A percentile compares a stretch with the other conserved stretches of the same genome.
phyloP scores from a whole-genome alignment of 2,888 invertebrate species.

The Cantharis flavilabris region DNA sequence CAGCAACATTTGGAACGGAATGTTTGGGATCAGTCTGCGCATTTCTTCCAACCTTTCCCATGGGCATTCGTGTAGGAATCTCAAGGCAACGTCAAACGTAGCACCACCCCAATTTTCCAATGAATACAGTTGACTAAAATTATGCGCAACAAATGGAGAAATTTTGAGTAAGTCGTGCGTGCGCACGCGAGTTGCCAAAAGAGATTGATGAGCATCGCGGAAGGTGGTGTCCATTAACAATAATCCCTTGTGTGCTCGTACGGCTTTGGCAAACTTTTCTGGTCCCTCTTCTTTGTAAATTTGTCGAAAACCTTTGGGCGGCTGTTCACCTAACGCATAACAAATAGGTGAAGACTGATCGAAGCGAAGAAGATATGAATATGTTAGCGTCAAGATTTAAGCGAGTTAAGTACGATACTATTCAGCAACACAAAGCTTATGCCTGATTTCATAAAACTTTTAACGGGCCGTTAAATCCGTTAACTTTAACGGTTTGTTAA shows the following conservation, averaged over 20 bases:
- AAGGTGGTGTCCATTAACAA: conserved; percentile 98
- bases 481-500: too few relatives aligned
- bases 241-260: conserved; percentile 83
- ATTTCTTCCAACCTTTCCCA: conserved; percentile 96
- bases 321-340: conserved; percentile 53
- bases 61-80: conserved; percentile 97
- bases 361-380: background rate
- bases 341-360: background rate
- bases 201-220: conserved; percentile 97
- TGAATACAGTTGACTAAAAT: conserved; percentile 86
- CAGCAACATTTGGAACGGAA: conserved; percentile 98
- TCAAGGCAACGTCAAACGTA: conserved; percentile 95
- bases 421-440: background rate
- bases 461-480: too few relatives aligned
- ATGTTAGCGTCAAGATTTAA: background rate
- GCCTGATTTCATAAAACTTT: too few relatives aligned
- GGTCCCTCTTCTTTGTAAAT: conserved; percentile 88
- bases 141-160: conserved; percentile 93
- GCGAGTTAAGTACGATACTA: background rate
- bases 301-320: conserved; percentile 85
- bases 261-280: conserved; percentile 93
- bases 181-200: conserved; percentile 93
- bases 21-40: conserved; percentile 91
- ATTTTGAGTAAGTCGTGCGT: conserved; percentile 89
- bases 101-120: conserved; percentile 99